Evolutionary conservation across 2,888 invertebrate species (phyloP), one percentile per base, ranked within the genome.

Genomic region (Notodonta dromedarius): DNA sequence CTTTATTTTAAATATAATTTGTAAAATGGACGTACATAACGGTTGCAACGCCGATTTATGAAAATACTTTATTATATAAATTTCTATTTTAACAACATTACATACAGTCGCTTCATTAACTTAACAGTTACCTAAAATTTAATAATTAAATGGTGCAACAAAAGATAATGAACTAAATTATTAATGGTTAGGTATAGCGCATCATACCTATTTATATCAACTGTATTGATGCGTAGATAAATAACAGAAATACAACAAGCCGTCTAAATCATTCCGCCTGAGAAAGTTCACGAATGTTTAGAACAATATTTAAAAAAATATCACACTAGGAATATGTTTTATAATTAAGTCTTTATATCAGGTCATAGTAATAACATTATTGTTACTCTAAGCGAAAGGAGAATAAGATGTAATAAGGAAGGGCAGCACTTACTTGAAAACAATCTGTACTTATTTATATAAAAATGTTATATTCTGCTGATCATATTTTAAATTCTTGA

Each of bases 1-100:
- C 69, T 72, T 81, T 79, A 77, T 67, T 74, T 71, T 71, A 69
- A 77, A 80, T 81, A 78, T 78, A 78, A 77, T 74, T 83, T 86
- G 83, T 88, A 88, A 87, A 89, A 84, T 91, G 93, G 92, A 93
- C 92, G 91, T 90, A 85, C 80, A 79, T 72, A 73, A 81, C 78
- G 73, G 80, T 82, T 80, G 81, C 77, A 84, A 84, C 80, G 82
- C 82, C 85, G 82, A 84, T 76, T 71, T 78, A 76, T 83, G 88
- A 89, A 82, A 88, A 91, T 89, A 90, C 85, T 87, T 80, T 82
- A 78, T 73, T 56, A 44, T 68, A 74, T 75, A 76, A 44, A 74
- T 66, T 68, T 71, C 60, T 68, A 72, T 78, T 75, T 78, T 83
- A 81, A 80, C 84, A 87, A 88, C 79, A 84, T 83, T 85, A 87